These are phyloP conservation scores for Halcyon chelicuti DNA, from an alignment of 2,797 vertebrate genomes.

Conservation along the genomic window DNA sequence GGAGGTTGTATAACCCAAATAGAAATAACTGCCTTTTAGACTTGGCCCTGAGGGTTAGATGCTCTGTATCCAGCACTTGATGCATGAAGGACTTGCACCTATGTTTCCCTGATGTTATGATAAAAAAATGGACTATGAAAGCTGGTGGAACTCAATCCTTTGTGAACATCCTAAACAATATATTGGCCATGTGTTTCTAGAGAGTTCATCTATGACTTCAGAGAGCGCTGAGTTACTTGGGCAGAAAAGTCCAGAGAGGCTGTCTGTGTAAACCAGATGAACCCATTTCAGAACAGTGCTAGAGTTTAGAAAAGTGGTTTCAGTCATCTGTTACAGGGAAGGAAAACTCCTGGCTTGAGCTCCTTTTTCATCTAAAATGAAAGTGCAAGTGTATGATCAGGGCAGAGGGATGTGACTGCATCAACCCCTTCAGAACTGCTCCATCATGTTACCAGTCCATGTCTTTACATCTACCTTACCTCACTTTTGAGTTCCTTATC, in stretches of 20 bases:
- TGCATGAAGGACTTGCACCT: not conserved
- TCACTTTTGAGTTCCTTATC: not conserved
- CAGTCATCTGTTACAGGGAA: not conserved
- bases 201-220: not conserved
- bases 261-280: rapidly evolving
- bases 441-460: not conserved
- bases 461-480: not conserved
- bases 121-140: not conserved
- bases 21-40: not conserved
- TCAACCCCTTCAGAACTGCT: not conserved
- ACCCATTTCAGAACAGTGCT: not conserved
- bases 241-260: not conserved
- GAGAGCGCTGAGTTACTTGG: not conserved
- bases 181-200: not conserved
- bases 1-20: not conserved
- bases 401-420: not conserved
- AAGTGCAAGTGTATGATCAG: not conserved
- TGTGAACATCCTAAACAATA: not conserved
- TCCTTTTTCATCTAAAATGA: not conserved
- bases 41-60: not conserved
- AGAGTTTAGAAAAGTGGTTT: not conserved
- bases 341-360: not conserved
- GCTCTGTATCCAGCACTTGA: not conserved
- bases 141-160: not conserved
- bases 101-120: not conserved